These are phyloP conservation scores for Channallabes apus DNA, from an alignment of 2,797 vertebrate genomes.

Conservation along the genomic window DNA sequence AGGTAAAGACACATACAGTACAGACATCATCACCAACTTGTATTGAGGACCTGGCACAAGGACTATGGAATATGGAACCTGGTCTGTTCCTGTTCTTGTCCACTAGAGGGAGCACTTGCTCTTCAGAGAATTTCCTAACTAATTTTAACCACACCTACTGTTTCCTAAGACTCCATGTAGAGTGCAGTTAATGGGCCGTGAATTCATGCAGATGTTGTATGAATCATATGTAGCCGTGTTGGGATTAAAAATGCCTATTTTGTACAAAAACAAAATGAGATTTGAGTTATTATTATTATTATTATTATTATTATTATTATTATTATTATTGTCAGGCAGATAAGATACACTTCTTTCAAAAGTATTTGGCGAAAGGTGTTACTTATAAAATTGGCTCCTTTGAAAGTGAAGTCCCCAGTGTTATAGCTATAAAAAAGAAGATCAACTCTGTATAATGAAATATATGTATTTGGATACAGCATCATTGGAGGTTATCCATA, in stretches of 20 bases:
- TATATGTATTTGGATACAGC: no score
- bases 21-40: not conserved
- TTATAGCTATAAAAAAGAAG: no score
- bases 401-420: no score
- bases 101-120: conserved; percentile 44
- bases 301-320: no score
- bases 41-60: not conserved
- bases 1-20: conserved; percentile 40
- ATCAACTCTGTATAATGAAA: no score
- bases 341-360: no score
- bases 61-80: not conserved
- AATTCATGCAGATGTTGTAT: conserved; percentile 33
- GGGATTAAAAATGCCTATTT: not conserved
- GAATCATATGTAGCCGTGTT: conserved; percentile 19
- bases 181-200: conserved; percentile 27
- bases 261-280: not conserved
- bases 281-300: no score
- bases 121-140: not conserved
- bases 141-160: not conserved
- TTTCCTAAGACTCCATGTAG: not conserved
- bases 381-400: no score
- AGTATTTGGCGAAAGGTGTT: no score
- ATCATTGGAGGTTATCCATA: no score
- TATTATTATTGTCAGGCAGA: no score
- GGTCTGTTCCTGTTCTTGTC: not conserved